phyloP scores from a whole-genome alignment of 2,888 invertebrate species.

The Drosophila ustulata region DNA sequence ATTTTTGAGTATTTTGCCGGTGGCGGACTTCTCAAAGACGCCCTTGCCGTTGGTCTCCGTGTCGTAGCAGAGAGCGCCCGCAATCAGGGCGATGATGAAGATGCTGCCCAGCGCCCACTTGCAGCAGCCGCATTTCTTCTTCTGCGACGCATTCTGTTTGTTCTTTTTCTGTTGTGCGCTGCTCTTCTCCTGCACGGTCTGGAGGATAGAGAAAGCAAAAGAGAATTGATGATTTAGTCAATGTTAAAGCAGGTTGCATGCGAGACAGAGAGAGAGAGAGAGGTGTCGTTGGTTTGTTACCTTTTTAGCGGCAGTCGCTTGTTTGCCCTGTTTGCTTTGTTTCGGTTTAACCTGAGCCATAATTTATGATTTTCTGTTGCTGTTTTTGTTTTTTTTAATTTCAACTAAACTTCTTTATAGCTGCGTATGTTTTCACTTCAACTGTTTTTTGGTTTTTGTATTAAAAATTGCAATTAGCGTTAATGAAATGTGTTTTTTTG shows the following conservation, averaged over 20 bases:
- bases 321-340: conserved; percentile 84
- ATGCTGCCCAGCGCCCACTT: conserved; percentile 89
- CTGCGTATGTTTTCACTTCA: conserved; percentile 40
- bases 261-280: neutral
- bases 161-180: conserved; percentile 83
- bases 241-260: neutral
- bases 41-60: conserved; percentile 88
- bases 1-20: conserved; percentile 88
- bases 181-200: conserved; percentile 82
- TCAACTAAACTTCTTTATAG: conserved; percentile 61
- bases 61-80: conserved; percentile 88
- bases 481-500: conserved; percentile 15
- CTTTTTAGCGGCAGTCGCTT: conserved; percentile 81
- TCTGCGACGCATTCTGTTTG: conserved; percentile 69
- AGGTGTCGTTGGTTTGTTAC: conserved; percentile 56
- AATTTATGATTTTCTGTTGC: conserved; percentile 52
- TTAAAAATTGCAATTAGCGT: conserved; percentile 14
- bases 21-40: conserved; percentile 89
- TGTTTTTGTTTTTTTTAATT: conserved; percentile 38
- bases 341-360: conserved; percentile 85
- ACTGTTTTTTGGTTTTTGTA: conserved; percentile 33
- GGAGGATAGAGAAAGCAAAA: conserved; percentile 3
- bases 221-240: conserved; percentile 11
- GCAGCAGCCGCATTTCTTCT: conserved; percentile 85
- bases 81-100: conserved; percentile 87